Evolutionary conservation across 1,140 invertebrate species (phyloP).

Genomic region (Drosophila rhopaloa): DNA sequence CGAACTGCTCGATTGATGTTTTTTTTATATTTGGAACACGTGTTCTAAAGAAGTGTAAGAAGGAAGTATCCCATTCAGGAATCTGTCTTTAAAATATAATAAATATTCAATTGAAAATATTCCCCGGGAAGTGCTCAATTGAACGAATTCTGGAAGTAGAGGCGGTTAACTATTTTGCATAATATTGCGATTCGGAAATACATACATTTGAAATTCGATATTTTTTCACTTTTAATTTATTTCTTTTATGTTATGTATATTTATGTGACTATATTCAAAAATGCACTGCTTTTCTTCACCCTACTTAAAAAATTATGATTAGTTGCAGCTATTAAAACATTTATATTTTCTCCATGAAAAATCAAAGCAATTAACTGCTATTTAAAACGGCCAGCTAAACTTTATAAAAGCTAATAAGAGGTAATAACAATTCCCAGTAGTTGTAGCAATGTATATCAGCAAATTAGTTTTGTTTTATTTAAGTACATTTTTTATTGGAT

Average conservation of each 20-base stretch:
- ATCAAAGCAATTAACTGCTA: neutral
- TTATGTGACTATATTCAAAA: neutral
- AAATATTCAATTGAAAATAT: slow-evolving; percentile 9
- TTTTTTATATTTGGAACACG: slow-evolving; percentile 63
- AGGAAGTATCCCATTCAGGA: slow-evolving; percentile 8
- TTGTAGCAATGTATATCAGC: neutral
- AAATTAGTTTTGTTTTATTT: neutral
- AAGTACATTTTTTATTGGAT: neutral
- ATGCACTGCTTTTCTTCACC: neutral
- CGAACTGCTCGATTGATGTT: slow-evolving; percentile 40
- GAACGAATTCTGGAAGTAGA: neutral
- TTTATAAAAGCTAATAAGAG: neutral
- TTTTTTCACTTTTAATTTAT: neutral
- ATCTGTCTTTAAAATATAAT: slow-evolving; percentile 24
- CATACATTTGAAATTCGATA: neutral
- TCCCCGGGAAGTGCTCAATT: slow-evolving; percentile 17
- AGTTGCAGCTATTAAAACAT: neutral
- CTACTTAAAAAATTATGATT: neutral
- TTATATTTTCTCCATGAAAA: neutral
- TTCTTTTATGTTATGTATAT: neutral
- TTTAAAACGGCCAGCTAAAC: neutral
- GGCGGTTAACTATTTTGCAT: slow-evolving; percentile 1
- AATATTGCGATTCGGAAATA: neutral
- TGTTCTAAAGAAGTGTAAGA: slow-evolving; percentile 78
- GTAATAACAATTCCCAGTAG: neutral